Evolutionary conservation across 2,113 vertebrate species (phyloP).

Genomic region (Jaculus jaculus): DNA sequence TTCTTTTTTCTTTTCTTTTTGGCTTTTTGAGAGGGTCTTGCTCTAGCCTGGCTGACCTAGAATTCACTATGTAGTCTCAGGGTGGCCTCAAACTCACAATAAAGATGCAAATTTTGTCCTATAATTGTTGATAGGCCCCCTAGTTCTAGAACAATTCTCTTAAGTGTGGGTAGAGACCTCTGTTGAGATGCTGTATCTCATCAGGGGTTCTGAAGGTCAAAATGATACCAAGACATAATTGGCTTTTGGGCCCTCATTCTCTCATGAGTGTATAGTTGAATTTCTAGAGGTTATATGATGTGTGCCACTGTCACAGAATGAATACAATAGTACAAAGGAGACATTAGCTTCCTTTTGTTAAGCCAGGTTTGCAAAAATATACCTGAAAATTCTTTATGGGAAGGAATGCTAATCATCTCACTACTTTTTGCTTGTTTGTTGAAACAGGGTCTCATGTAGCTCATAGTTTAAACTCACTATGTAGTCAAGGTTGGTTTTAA

Average conservation of each 20-base stretch:
- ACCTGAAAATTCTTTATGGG: no score
- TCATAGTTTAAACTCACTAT: no score
- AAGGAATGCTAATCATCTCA: no score
- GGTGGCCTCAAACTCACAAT: neutral
- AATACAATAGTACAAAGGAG: neutral
- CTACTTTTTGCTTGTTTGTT: no score
- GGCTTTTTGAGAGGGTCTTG: no score
- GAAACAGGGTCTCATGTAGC: no score
- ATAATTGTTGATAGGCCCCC: neutral
- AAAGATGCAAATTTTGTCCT: neutral
- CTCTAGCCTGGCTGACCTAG: no score
- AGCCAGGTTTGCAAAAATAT: neutral
- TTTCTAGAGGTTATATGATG: neutral
- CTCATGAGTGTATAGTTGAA: neutral
- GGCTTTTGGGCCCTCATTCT: neutral
- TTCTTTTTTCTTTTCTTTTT: no score
- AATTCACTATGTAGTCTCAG: no score
- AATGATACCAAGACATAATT: neutral
- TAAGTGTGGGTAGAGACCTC: neutral
- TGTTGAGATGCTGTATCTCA: neutral
- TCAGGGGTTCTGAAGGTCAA: slow-evolving; percentile 8
- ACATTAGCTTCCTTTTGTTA: neutral
- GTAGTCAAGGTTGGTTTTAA: no score
- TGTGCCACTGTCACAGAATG: neutral
- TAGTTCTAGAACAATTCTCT: neutral